Conservation (phyloP, 2,888 invertebrate species). For the Drosophila gaucha region DNA sequence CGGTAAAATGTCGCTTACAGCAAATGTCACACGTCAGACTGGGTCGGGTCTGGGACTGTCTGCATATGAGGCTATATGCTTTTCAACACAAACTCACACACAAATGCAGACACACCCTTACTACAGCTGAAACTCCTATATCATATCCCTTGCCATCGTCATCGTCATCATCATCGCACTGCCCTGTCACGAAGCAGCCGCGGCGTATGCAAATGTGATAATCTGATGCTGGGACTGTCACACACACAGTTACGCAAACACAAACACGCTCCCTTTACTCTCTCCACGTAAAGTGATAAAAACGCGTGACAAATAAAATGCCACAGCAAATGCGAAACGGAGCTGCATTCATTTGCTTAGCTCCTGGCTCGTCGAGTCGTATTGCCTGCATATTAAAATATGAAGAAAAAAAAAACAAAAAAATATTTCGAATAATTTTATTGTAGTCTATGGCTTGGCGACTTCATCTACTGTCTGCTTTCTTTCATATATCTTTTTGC, state of each 20-base stretch:
- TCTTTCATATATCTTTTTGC: slow-evolving; percentile 14
- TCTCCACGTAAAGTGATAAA: slow-evolving; percentile 78
- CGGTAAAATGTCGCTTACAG: slow-evolving; percentile 79
- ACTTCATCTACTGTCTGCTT: slow-evolving; percentile 49
- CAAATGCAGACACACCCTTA: slow-evolving; percentile 1
- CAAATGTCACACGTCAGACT: slow-evolving; percentile 76
- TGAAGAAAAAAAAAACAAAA: slow-evolving; percentile 25
- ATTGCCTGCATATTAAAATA: slow-evolving; percentile 73
- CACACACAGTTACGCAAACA: slow-evolving; percentile 25
- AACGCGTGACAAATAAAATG: slow-evolving; percentile 81
- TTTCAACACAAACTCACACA: slow-evolving; percentile 52
- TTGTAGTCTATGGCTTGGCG: slow-evolving; percentile 65
- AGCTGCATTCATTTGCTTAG: slow-evolving; percentile 66
- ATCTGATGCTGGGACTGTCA: slow-evolving; percentile 66
- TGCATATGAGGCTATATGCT: slow-evolving; percentile 52
- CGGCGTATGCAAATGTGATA: slow-evolving; percentile 80
- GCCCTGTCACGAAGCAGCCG: slow-evolving; percentile 57
- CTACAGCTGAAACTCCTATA: slow-evolving; percentile 12
- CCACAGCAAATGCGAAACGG: slow-evolving; percentile 51
- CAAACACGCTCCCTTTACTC: slow-evolving; percentile 8
- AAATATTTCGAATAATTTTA: slow-evolving; percentile 69
- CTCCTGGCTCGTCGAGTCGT: slow-evolving; percentile 21
- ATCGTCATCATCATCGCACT: slow-evolving; percentile 53
- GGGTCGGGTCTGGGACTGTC: slow-evolving; percentile 33
- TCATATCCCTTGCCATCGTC: slow-evolving; percentile 34